Evolutionary conservation across 2,888 invertebrate genomes (phyloP).

Genomic region (Drosophila siamana): DNA sequence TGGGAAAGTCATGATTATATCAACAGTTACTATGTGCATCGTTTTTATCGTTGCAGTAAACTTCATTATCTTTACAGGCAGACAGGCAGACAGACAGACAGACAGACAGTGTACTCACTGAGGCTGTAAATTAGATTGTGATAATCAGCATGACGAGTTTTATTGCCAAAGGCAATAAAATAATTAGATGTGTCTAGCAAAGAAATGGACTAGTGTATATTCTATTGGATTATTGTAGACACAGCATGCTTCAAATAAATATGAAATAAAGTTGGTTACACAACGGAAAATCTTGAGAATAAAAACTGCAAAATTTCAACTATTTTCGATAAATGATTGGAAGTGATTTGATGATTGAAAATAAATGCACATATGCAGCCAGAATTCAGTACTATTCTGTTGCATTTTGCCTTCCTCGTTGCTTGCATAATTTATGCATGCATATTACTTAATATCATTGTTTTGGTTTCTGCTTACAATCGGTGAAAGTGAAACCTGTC

Average conservation of each 20-base stretch:
- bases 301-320: too few relatives aligned
- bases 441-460: not conserved
- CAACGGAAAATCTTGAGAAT: too few relatives aligned
- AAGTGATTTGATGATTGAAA: too few relatives aligned
- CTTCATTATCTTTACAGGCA: slow-evolving; percentile 21
- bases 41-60: not conserved
- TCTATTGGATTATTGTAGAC: not conserved
- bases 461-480: not conserved
- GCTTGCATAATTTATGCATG: too few relatives aligned
- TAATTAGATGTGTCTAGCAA: not conserved
- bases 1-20: not conserved
- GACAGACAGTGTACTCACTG: not conserved
- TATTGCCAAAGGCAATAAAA: not conserved
- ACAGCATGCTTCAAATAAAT: not conserved
- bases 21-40: not conserved
- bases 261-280: not conserved
- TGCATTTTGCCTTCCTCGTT: too few relatives aligned
- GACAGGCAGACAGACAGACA: too few relatives aligned
- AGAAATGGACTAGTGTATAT: not conserved
- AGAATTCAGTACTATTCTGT: too few relatives aligned
- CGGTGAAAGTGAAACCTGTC: slow-evolving; percentile 13
- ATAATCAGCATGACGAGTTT: slow-evolving; percentile 10
- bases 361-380: too few relatives aligned
- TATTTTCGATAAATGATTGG: not conserved
- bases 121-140: not conserved